Evolutionary conservation across 2,113 vertebrate species (phyloP).

Genomic region (Mastomys natalensis): DNA sequence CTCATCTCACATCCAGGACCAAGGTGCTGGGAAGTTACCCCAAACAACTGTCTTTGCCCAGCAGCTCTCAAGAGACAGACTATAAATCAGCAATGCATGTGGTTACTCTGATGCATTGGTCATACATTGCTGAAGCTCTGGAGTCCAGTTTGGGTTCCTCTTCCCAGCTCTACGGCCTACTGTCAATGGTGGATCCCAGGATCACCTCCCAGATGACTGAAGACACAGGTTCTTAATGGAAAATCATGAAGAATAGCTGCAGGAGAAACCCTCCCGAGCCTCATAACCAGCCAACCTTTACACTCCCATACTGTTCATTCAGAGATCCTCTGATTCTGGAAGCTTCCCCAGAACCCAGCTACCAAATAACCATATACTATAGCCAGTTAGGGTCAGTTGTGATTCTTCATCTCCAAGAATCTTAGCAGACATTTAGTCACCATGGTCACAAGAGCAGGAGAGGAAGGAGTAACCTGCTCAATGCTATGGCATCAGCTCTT

Average conservation of each 20-base stretch:
- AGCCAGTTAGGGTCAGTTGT: neutral
- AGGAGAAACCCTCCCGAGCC: neutral
- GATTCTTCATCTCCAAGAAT: constrained; percentile 4
- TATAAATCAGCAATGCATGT: neutral
- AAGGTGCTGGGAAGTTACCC: neutral
- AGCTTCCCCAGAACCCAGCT: neutral
- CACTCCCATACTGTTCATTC: neutral
- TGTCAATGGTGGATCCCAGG: neutral
- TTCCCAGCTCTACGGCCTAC: neutral
- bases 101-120: neutral
- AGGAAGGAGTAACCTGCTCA: neutral
- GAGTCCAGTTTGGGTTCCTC: neutral
- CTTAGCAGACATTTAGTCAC: neutral
- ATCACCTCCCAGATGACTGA: neutral
- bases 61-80: neutral
- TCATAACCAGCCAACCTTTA: neutral
- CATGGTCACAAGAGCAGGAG: neutral
- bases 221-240: neutral
- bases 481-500: neutral
- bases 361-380: neutral
- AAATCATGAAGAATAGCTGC: neutral
- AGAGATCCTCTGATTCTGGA: neutral
- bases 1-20: neutral
- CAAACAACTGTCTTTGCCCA: neutral
- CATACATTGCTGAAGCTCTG: neutral